A percentile compares a stretch with the other conserved stretches of the same genome.
These are phyloP conservation scores for Pegoplata infirma DNA, from an alignment of 2,888 invertebrate genomes.

Conservation along the genomic window DNA sequence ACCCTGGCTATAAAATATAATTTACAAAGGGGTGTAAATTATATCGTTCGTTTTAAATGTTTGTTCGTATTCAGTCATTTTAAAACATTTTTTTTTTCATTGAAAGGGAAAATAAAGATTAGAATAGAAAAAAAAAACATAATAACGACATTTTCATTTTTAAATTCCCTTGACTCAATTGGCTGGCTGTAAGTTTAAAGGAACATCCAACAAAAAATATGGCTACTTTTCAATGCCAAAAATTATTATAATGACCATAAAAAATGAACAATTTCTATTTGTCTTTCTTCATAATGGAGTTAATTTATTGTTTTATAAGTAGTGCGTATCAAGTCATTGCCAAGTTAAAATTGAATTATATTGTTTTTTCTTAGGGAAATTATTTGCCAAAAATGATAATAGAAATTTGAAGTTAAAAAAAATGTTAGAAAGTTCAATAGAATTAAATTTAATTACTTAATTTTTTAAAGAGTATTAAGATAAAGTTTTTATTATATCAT, in stretches of 20 bases:
- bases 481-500: no score
- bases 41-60: neutral
- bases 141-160: no score
- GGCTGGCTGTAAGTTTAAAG: constrained; percentile 20
- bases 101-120: neutral
- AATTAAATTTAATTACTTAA: neutral
- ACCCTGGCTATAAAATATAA: neutral
- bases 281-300: constrained; percentile 17
- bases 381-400: neutral
- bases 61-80: neutral
- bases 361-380: neutral
- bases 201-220: neutral
- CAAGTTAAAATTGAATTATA: constrained; percentile 32
- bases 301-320: constrained; percentile 43
- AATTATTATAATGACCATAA: neutral
- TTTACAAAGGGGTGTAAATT: neutral
- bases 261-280: constrained; percentile 12
- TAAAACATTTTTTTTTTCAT: neutral
- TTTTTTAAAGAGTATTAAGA: no score
- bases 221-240: constrained; percentile 32
- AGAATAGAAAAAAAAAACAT: neutral
- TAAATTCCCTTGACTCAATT: constrained; percentile 11
- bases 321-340: constrained; percentile 40
- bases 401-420: neutral
- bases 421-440: neutral